Conservation (phyloP, 2,797 vertebrate genomes). For the Oreochromis mossambicus region DNA sequence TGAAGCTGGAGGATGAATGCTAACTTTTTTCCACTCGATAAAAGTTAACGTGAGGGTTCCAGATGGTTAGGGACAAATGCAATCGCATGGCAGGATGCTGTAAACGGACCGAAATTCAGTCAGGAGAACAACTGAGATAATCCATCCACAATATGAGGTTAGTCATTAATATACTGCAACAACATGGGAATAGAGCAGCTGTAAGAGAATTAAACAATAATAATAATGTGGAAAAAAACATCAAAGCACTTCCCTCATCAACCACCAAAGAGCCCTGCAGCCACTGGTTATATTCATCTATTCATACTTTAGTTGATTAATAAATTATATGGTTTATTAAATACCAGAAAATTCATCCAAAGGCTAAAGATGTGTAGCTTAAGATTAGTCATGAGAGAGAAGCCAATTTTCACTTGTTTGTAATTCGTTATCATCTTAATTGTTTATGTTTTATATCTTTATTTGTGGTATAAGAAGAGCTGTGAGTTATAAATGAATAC, state of each 20-base stretch:
- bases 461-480: background rate
- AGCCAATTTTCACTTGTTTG: background rate
- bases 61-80: too few species aligned
- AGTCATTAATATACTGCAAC: too few species aligned
- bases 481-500: background rate
- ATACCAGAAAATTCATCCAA: background rate
- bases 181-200: too few species aligned
- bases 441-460: background rate
- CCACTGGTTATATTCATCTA: background rate
- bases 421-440: background rate
- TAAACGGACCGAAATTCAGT: too few species aligned
- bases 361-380: rapidly evolving
- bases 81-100: too few species aligned
- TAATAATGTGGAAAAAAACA: background rate
- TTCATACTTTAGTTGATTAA: background rate
- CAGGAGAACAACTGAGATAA: too few species aligned
- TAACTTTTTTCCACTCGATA: too few species aligned
- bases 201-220: too few species aligned
- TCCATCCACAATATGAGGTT: too few species aligned
- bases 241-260: background rate
- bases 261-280: background rate
- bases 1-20: too few species aligned
- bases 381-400: background rate
- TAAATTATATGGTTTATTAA: background rate
- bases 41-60: too few species aligned